Base-by-base conservation (phyloP, 2,797 vertebrate genomes). In the Microctenopoma stevenorrisi region DNA sequence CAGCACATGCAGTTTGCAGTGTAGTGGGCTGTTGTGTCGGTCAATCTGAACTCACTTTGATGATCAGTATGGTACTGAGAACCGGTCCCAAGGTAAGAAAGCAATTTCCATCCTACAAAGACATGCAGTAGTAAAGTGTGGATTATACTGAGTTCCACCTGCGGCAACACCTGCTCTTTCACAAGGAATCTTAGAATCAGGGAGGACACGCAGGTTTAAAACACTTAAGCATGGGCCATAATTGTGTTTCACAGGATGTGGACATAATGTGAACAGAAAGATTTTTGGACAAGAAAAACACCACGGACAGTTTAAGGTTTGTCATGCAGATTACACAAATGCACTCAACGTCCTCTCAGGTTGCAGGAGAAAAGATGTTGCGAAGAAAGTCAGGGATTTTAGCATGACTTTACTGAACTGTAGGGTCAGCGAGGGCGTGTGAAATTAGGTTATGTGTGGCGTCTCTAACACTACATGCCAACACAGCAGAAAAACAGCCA, bases 401-500 rank as follows among this genome's bases (percentile, higher is more conserved):
- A 65, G 49, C 37, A 26, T 81, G 57, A 73, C 59, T 81, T 74
- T n/a, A 68, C 58, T 74, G 68, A 85, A 62, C 48, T 16, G 33
- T 25, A 64, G 48, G 56, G 75, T 82, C 83, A 80, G 42, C 12
- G 54, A 71, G 74, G 66, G 66, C 53, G 11, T 77, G 53, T 62
- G 75, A 81, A 75, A 72, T 54, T 11, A 16, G 48, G 55, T 57
- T 68, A 37, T 54, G 35, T 66, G 53, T 28, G 47, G 10, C 15
- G 46, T 81, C 66, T 80, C 68, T 10, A 55, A 76, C 0, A 33
- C 75, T 28, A 53, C 4, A 64, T 74, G 57, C 70, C 44, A 78
- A 54, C 56, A 43, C 83, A 61, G 69, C 65, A 86, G 78, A 83
- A 88, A 84, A 86, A 80, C 59, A 50, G 67, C 62, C 57, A 60